Percentiles rank a stretch among this genome's conserved stretches.
phyloP scores from a whole-genome alignment of 2,113 vertebrate genomes.

The Chaetorhynchus papuensis region DNA sequence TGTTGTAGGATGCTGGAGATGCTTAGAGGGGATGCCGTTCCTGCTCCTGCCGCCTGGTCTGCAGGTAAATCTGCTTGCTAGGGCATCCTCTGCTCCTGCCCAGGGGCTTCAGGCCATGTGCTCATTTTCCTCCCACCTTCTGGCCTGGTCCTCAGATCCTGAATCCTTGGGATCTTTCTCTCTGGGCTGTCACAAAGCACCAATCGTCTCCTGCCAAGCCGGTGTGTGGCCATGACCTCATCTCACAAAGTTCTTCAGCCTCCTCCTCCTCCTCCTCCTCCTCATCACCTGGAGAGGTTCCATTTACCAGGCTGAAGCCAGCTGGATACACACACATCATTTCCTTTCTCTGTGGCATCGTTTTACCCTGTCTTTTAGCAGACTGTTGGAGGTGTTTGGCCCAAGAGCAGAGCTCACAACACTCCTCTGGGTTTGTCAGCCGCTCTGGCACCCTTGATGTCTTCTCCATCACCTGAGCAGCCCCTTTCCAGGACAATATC shows the following conservation, averaged over 20 bases:
- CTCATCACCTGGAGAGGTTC: neutral
- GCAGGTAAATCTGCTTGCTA: neutral
- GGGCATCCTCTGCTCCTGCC: neutral
- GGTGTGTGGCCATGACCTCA: neutral
- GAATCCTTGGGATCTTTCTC: neutral
- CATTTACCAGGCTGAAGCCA: neutral
- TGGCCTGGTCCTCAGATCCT: neutral
- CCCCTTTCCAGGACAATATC: neutral
- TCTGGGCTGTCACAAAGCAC: neutral
- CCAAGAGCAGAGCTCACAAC: neutral
- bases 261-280: neutral
- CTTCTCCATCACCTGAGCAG: neutral
- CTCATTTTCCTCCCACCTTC: neutral
- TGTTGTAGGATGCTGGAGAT: neutral
- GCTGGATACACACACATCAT: neutral
- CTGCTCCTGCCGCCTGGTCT: neutral
- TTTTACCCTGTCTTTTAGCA: neutral
- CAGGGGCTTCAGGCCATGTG: neutral
- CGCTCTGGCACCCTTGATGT: neutral
- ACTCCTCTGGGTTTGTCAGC: neutral
- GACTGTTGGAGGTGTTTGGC: neutral
- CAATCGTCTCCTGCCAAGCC: fast-evolving
- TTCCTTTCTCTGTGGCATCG: neutral
- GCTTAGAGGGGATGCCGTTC: neutral
- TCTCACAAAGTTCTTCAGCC: neutral